Evolutionary conservation across 2,888 invertebrate genomes (phyloP).

Genomic region (Physocephala rufipes): DNA sequence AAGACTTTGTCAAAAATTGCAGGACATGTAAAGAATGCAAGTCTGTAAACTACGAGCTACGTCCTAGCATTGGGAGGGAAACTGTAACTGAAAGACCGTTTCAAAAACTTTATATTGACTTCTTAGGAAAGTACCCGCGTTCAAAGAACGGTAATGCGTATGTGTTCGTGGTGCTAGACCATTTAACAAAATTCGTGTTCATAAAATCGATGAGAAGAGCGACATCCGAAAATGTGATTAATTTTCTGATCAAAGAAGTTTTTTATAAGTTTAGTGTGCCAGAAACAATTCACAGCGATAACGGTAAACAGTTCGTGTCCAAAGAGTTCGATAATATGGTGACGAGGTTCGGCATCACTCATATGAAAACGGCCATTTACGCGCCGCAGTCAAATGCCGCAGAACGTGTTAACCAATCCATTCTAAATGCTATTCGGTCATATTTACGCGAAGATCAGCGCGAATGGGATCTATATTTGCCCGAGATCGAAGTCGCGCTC

Average conservation of each 20-base stretch:
- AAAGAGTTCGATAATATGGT: background rate
- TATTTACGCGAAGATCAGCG: background rate
- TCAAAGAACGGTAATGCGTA: conserved; percentile 6
- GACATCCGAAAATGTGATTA: background rate
- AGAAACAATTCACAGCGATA: background rate
- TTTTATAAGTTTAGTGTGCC: conserved; percentile 3
- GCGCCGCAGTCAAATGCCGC: conserved; percentile 3
- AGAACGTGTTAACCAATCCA: background rate
- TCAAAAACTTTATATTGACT: conserved; percentile 38
- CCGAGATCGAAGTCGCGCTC: background rate
- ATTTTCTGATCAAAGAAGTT: background rate
- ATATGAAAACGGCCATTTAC: background rate
- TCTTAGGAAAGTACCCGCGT: conserved; percentile 11
- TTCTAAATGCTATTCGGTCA: background rate
- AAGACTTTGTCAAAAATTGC: conserved; percentile 13
- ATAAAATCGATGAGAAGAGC: background rate
- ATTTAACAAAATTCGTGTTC: background rate
- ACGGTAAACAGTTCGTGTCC: background rate
- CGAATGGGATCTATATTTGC: conserved; percentile 12
- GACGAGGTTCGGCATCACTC: background rate
- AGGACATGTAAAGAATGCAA: conserved; percentile 31
- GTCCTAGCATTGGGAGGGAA: conserved; percentile 11
- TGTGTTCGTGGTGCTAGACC: background rate
- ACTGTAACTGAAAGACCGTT: conserved; percentile 31
- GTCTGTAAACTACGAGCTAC: background rate